Conservation (phyloP, 2,888 invertebrate genomes). For the Drosophila antonietae region DNA sequence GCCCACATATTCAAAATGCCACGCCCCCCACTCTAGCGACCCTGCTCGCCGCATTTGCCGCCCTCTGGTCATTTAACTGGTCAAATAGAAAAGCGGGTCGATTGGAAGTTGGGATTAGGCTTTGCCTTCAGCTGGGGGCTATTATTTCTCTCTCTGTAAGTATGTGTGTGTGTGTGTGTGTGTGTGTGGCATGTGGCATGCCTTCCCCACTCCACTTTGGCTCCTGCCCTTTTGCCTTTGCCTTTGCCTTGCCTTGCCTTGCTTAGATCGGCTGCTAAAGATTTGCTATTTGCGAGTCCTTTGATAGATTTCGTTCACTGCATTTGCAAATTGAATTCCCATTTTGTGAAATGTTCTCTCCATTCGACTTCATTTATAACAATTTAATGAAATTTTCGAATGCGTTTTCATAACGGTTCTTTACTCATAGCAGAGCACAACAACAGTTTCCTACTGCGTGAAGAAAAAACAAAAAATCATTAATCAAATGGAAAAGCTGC, state of each 20-base stretch:
- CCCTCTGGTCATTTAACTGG: slow-evolving; percentile 64
- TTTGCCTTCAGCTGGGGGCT: slow-evolving; percentile 33
- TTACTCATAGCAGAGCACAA: background rate
- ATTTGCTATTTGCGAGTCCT: slow-evolving; percentile 68
- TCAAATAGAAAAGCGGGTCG: slow-evolving; percentile 46
- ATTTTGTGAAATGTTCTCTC: slow-evolving; percentile 51
- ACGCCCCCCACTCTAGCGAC: slow-evolving; percentile 3
- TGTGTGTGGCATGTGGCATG: slow-evolving; percentile 36
- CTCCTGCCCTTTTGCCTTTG: slow-evolving; percentile 27
- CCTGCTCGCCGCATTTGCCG: background rate
- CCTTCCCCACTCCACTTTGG: background rate
- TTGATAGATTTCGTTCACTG: slow-evolving; percentile 71
- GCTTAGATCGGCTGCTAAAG: slow-evolving; percentile 68
- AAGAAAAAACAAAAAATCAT: slow-evolving; percentile 35
- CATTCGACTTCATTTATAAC: slow-evolving; percentile 71
- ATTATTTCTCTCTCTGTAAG: slow-evolving; percentile 44
- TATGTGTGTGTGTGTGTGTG: slow-evolving; percentile 20
- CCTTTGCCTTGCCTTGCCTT: slow-evolving; percentile 9
- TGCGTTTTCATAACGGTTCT: slow-evolving; percentile 72
- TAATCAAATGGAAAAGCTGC: slow-evolving; percentile 63
- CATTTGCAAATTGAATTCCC: slow-evolving; percentile 79
- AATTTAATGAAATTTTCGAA: slow-evolving; percentile 79
- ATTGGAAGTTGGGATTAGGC: slow-evolving; percentile 54
- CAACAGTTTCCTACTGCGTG: background rate
- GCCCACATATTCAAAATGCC: slow-evolving; percentile 68